Conservation (phyloP, 2,797 vertebrate species). For the Lacerta viridis region DNA sequence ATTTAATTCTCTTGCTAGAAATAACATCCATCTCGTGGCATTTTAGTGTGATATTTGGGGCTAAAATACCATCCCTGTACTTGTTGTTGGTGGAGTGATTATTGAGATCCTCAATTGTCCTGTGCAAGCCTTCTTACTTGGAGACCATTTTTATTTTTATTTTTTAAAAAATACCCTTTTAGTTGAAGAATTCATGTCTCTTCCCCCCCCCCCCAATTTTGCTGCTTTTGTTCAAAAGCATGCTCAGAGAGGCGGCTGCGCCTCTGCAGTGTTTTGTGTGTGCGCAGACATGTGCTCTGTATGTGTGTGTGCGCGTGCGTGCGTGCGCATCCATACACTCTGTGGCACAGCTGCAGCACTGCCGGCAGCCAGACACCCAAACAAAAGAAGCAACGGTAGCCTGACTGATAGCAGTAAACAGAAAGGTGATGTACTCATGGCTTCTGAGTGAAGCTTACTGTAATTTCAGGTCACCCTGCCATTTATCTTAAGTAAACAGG, state of each 20-base stretch:
- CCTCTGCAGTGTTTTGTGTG: slow-evolving; percentile 2
- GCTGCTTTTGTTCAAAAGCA: slow-evolving; percentile 7
- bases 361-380: background rate
- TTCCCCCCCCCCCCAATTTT: background rate
- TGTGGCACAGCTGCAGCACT: background rate
- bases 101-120: background rate
- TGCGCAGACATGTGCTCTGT: accelerated
- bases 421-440: background rate
- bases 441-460: background rate
- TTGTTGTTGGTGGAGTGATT: background rate
- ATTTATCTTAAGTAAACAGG: background rate
- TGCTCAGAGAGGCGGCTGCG: background rate
- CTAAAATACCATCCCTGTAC: background rate
- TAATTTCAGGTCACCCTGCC: slow-evolving; percentile 31
- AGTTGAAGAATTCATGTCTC: slow-evolving; percentile 25
- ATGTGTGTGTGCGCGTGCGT: background rate
- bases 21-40: background rate
- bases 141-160: background rate
- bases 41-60: background rate
- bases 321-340: accelerated
- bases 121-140: accelerated
- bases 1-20: background rate
- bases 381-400: background rate
- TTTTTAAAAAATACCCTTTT: background rate
- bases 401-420: background rate